These are phyloP conservation scores for Xylota segnis DNA, from an alignment of 2,888 invertebrate genomes.

Conservation along the genomic window DNA sequence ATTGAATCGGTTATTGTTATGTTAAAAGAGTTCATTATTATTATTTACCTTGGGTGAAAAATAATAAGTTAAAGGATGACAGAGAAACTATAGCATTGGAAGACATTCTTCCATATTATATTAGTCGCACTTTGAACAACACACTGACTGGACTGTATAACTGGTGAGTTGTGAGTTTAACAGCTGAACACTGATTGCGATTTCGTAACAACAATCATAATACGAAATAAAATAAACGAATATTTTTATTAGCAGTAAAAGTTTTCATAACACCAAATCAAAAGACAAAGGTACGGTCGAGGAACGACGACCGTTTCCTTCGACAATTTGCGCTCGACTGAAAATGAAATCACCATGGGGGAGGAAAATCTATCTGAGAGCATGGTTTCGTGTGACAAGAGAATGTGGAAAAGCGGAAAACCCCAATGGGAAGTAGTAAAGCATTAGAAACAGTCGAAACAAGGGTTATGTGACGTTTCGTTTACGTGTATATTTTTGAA, in stretches of 20 bases:
- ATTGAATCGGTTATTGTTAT: conserved; percentile 56
- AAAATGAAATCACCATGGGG: conserved; percentile 76
- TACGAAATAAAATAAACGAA: conserved; percentile 57
- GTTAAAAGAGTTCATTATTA: conserved; percentile 28
- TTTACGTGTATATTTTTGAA: conserved; percentile 55
- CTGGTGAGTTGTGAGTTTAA: conserved; percentile 22
- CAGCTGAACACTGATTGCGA: conserved; percentile 40
- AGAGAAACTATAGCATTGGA: conserved; percentile 84
- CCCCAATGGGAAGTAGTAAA: conserved; percentile 23
- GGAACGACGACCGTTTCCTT: conserved; percentile 79
- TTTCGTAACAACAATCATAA: conserved; percentile 71
- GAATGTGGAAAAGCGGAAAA: conserved; percentile 44
- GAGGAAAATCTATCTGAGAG: conserved; percentile 55
- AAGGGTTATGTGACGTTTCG: conserved; percentile 24
- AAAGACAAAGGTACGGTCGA: conserved; percentile 33
- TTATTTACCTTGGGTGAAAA: conserved; percentile 84
- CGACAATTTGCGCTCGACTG: conserved; percentile 82
- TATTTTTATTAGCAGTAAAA: conserved; percentile 63
- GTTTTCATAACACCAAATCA: conserved; percentile 76
- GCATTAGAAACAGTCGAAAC: conserved; percentile 24
- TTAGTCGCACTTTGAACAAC: conserved; percentile 79
- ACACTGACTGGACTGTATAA: conserved; percentile 54
- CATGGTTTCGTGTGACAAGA: conserved; percentile 32
- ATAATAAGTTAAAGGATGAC: conserved; percentile 84
- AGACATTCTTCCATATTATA: conserved; percentile 84